Evolutionary conservation across 2,797 vertebrate genomes (phyloP).

Genomic region (Scolopax bukidnonensis): DNA sequence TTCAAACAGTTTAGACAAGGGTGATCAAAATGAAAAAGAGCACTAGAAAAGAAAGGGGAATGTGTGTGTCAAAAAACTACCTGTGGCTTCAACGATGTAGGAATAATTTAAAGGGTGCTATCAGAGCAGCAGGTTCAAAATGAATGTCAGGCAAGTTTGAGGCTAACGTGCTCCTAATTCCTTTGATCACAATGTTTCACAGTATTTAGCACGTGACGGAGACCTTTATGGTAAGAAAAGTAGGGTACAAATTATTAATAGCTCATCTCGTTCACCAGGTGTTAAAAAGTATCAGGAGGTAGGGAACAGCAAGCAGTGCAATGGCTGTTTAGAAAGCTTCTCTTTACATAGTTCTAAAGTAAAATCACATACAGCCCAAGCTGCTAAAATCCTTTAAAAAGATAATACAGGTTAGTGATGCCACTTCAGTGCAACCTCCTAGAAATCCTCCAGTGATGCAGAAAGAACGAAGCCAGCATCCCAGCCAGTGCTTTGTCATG

Average conservation of each 20-base stretch:
- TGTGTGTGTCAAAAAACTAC: neutral
- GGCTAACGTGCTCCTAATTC: neutral
- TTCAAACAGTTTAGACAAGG: neutral
- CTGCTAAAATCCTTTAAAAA: neutral
- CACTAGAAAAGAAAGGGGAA: neutral
- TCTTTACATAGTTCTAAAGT: neutral
- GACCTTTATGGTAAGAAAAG: conserved; percentile 1
- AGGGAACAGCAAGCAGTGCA: neutral
- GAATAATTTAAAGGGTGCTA: conserved; percentile 11
- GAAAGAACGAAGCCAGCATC: neutral
- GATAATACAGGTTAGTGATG: neutral
- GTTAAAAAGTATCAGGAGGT: neutral
- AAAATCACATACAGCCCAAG: neutral
- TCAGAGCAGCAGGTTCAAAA: conserved; percentile 28
- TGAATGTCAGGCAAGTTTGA: neutral
- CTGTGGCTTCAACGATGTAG: conserved; percentile 1
- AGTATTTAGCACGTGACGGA: conserved; percentile 15
- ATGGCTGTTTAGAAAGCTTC: neutral
- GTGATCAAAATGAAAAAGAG: neutral
- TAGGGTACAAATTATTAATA: conserved; percentile 27
- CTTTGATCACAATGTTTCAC: conserved; percentile 3
- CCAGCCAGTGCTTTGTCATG: neutral
- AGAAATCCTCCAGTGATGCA: neutral
- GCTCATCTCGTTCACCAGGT: neutral
- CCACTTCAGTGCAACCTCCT: neutral